Conservation (phyloP, 2,113 vertebrate species). For the Trematocara marginatum region DNA sequence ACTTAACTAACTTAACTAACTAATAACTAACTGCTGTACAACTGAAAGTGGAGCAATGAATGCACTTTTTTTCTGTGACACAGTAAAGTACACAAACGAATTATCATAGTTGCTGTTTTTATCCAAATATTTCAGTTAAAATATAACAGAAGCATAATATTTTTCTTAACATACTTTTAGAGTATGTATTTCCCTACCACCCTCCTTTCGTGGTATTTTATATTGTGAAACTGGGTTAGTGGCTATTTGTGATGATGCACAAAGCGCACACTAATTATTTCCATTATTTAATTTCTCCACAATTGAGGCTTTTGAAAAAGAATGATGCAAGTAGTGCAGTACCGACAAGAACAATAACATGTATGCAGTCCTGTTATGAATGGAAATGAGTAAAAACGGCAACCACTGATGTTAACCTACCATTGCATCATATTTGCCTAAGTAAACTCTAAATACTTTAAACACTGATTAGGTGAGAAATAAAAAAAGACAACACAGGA, state of each 20-base stretch:
- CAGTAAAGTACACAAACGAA: rapidly evolving
- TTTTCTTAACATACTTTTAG: neutral
- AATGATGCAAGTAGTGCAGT: neutral
- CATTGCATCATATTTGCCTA: neutral
- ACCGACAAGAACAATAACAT: neutral
- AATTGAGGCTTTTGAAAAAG: neutral
- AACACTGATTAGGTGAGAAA: neutral
- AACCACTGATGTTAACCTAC: neutral
- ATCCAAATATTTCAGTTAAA: neutral
- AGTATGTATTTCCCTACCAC: neutral
- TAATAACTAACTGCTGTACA: neutral
- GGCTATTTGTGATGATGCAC: neutral
- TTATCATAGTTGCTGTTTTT: neutral
- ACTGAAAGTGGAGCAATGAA: neutral
- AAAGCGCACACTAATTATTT: neutral
- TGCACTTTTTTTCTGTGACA: neutral
- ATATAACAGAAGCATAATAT: neutral
- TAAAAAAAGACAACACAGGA: neutral
- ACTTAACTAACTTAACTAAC: neutral
- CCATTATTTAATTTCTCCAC: neutral
- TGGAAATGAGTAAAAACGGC: neutral
- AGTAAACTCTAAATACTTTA: neutral
- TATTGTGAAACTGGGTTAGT: neutral
- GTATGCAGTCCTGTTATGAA: neutral
- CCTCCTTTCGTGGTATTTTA: neutral